These are phyloP conservation scores for Sphaerodactylus townsendi DNA, from an alignment of 2,113 vertebrate genomes.

Conservation along the genomic window DNA sequence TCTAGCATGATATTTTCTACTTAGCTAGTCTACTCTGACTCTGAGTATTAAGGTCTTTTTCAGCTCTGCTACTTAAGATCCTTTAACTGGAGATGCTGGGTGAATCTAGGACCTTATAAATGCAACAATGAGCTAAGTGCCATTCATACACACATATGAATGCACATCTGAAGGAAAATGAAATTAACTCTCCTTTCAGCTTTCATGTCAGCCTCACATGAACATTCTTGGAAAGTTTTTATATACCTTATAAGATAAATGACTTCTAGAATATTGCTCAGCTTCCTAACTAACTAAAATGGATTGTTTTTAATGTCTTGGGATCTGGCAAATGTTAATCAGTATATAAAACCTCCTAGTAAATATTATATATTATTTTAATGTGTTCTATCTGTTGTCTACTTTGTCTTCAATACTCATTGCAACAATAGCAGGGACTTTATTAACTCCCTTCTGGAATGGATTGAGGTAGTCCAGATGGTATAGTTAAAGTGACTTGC, in stretches of 20 bases:
- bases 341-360: slow-evolving; percentile 46
- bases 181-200: slow-evolving; percentile 46
- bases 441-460: slow-evolving; percentile 63
- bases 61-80: background rate
- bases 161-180: slow-evolving; percentile 54
- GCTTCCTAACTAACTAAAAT: slow-evolving; percentile 37
- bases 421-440: slow-evolving; percentile 62
- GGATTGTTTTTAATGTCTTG: slow-evolving; percentile 46
- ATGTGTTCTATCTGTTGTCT: slow-evolving; percentile 73
- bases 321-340: slow-evolving; percentile 43
- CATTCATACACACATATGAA: slow-evolving; percentile 5
- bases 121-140: background rate
- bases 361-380: slow-evolving; percentile 61
- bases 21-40: no score
- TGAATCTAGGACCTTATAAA: background rate
- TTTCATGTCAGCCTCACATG: slow-evolving; percentile 31
- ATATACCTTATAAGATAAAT: slow-evolving; percentile 37
- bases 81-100: background rate
- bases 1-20: background rate
- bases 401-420: slow-evolving; percentile 74
- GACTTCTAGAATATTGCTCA: slow-evolving; percentile 31
- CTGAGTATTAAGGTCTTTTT: background rate
- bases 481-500: slow-evolving; percentile 77
- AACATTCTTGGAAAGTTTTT: slow-evolving; percentile 43
- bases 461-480: slow-evolving; percentile 74